Conservation (phyloP, 2,113 vertebrate genomes). For the Indri indri region DNA sequence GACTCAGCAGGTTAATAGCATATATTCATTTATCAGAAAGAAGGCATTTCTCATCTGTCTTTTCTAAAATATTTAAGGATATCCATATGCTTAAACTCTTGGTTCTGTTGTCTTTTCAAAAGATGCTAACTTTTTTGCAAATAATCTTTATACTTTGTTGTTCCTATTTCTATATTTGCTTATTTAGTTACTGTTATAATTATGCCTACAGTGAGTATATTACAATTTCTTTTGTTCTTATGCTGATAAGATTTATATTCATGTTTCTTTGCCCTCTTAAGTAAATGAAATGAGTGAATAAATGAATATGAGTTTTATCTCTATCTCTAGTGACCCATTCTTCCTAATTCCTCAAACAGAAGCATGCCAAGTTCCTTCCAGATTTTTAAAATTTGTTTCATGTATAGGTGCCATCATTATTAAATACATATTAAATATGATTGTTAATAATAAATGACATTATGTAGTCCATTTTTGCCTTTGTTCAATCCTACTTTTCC, state of each 20-base stretch:
- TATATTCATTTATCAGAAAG: neutral
- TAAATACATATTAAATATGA: neutral
- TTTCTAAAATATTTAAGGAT: constrained; percentile 3
- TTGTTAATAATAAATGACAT: neutral
- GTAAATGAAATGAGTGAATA: neutral
- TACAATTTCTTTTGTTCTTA: neutral
- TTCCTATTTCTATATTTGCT: neutral
- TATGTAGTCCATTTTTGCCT: neutral
- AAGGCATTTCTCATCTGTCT: constrained; percentile 9
- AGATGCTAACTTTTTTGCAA: neutral
- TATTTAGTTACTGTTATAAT: neutral
- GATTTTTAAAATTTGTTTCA: neutral
- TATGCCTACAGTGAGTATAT: neutral
- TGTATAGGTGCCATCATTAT: neutral
- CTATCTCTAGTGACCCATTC: neutral
- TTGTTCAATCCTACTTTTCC: neutral
- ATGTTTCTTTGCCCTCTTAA: constrained; percentile 13
- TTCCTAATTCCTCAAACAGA: neutral
- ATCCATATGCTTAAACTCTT: neutral
- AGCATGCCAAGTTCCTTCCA: neutral
- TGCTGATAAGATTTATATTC: neutral
- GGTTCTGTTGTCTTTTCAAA: neutral
- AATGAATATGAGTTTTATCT: neutral
- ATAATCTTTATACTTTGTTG: neutral
- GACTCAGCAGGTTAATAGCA: neutral